Evolutionary conservation across 1,140 invertebrate genomes (phyloP), one percentile per base, ranked within the genome.

Genomic region (Steinernema feltiae): DNA sequence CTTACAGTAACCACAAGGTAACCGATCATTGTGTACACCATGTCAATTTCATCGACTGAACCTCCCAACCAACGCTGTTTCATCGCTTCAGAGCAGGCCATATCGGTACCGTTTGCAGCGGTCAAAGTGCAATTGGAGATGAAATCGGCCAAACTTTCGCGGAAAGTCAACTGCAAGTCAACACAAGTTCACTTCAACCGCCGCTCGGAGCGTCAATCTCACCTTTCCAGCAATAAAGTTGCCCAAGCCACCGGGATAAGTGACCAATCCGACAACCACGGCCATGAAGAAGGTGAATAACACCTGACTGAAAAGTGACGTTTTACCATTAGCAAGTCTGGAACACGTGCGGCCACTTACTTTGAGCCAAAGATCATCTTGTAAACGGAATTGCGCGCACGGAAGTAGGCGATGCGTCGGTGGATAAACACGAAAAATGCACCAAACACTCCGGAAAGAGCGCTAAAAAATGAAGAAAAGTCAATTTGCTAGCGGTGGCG

Each of bases 401-500:
- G 79, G 71, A 86, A 85, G 27, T 84, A 74, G 24, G 79, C 53
- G 27, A 85, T 82, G 31, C 79, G 91, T 0, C 95, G 89, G 87
- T 98, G 96, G 1, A 94, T 87, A 90, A 92, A 95, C 1, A 98
- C 94, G 88, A 95, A 99, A 63, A 92, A 90, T 1, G 96, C 93
- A 0, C 95, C 95, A 69, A 91, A 90, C 15, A 98, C 87, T 0
- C 96, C 96, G 84, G 92, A 93, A 0, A 93, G 90, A 0, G 93
- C 91, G 0, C 93, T 94, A 80, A 81, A 74, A 78, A 48, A 74
- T 73, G 74, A 27, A n/a, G 80, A 78, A 75, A 1, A 77, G 69
- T 7, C 2, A 32, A 73, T 46, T 79, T 69, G 30, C 21, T 29
- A 30, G 46, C 70, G 32, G n/a, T 3, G 17, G n/a, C n/a, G n/a